These are phyloP conservation scores for Cisticola juncidis DNA, from an alignment of 2,113 vertebrate genomes.

Conservation along the genomic window DNA sequence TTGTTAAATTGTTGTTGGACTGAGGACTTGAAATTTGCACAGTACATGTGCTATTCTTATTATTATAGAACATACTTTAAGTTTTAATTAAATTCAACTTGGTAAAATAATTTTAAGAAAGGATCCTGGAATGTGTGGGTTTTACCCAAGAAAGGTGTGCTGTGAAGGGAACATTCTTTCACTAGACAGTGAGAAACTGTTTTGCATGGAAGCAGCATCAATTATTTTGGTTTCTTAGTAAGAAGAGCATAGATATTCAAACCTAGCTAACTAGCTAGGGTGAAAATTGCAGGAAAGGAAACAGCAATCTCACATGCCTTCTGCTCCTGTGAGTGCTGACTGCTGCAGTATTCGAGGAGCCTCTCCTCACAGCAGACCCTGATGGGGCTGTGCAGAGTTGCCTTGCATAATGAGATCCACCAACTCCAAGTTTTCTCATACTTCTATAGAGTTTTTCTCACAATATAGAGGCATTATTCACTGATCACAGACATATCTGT, in stretches of 20 bases:
- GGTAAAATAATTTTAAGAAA: neutral
- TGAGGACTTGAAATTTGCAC: neutral
- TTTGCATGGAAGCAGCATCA: rapidly evolving
- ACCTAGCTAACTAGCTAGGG: neutral
- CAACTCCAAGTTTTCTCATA: neutral
- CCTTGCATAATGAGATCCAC: neutral
- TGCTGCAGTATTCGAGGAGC: neutral
- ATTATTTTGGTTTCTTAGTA: neutral
- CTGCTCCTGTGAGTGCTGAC: neutral
- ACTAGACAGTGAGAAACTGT: neutral
- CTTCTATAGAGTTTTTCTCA: neutral
- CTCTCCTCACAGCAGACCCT: no score
- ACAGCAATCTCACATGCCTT: neutral
- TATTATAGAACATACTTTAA: neutral
- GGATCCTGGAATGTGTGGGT: rapidly evolving
- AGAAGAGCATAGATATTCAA: neutral
- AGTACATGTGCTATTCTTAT: neutral
- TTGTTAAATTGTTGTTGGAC: neutral
- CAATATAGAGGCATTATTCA: neutral
- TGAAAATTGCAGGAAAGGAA: neutral
- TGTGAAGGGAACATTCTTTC: neutral
- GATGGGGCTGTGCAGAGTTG: neutral
- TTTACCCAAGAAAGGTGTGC: neutral
- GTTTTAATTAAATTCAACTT: neutral
- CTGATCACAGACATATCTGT: neutral